Percentiles rank a stretch among this genome's conserved stretches.
phyloP scores from a whole-genome alignment of 2,888 invertebrate species.

The Apomyelois bistriatella region DNA sequence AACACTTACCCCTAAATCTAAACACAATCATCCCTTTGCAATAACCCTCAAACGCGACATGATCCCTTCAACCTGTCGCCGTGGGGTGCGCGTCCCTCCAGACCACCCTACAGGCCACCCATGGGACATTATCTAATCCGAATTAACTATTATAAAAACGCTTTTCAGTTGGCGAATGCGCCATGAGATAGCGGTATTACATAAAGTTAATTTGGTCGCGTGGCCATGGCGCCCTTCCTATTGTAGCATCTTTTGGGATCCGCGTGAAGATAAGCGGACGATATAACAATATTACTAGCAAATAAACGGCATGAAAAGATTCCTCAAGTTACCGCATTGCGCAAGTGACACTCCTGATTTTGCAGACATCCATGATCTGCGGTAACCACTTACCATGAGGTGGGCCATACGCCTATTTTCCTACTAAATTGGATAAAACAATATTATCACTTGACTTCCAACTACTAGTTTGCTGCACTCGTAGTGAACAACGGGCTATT shows the following conservation, averaged over 20 bases:
- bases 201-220: conserved; percentile 74
- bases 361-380: too few relatives aligned
- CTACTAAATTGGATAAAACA: too few relatives aligned
- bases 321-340: too few relatives aligned
- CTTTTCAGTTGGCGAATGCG: conserved; percentile 56
- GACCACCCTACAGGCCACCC: conserved; percentile 49
- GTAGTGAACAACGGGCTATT: too few relatives aligned
- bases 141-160: conserved; percentile 71
- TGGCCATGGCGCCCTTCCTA: conserved; percentile 57
- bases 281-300: neutral
- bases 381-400: too few relatives aligned
- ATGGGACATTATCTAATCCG: conserved; percentile 72
- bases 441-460: too few relatives aligned
- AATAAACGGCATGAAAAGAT: too few relatives aligned
- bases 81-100: neutral
- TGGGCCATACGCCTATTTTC: too few relatives aligned
- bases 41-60: conserved; percentile 6
- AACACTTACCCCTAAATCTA: conserved; percentile 25
- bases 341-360: too few relatives aligned
- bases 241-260: neutral
- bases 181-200: conserved; percentile 66
- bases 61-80: conserved; percentile 12
- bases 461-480: too few relatives aligned
- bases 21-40: conserved; percentile 22
- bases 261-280: neutral